Evolutionary conservation across 2,113 vertebrate species (phyloP).

Genomic region (Sinocyclocheilus rhinocerous): DNA sequence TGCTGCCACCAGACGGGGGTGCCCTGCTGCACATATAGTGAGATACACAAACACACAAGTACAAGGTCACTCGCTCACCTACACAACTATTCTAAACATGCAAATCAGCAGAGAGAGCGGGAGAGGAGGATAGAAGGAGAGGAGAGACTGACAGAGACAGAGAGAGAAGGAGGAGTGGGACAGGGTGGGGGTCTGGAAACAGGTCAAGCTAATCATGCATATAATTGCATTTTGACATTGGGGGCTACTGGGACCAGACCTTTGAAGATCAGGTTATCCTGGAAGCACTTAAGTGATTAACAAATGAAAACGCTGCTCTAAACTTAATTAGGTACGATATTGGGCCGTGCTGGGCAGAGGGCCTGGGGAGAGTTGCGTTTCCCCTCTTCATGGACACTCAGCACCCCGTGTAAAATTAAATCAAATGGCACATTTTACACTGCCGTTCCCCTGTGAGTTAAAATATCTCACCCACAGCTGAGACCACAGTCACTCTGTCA

Average conservation of each 20-base stretch:
- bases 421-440: constrained; percentile 51
- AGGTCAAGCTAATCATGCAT: constrained; percentile 89
- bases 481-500: constrained; percentile 48
- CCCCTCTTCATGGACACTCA: constrained; percentile 36
- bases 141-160: constrained; percentile 65
- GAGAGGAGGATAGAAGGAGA: constrained; percentile 10
- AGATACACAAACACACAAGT: neutral
- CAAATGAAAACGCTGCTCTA: constrained; percentile 81
- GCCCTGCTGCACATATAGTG: constrained; percentile 63
- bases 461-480: constrained; percentile 49
- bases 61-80: constrained; percentile 54
- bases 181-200: constrained; percentile 77
- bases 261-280: constrained; percentile 84
- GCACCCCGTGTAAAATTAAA: constrained; percentile 51
- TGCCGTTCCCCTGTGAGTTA: constrained; percentile 35
- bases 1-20: constrained; percentile 76
- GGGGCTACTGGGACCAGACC: constrained; percentile 82
- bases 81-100: constrained; percentile 76
- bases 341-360: constrained; percentile 65
- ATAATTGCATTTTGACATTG: constrained; percentile 92
- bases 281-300: constrained; percentile 85
- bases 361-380: constrained; percentile 61
- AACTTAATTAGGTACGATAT: constrained; percentile 81
- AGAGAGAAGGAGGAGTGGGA: constrained; percentile 76
- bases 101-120: constrained; percentile 5